A percentile compares a stretch with the other conserved stretches of the same genome.
phyloP scores from a whole-genome alignment of 2,113 vertebrate genomes.

The Damaliscus lunatus region DNA sequence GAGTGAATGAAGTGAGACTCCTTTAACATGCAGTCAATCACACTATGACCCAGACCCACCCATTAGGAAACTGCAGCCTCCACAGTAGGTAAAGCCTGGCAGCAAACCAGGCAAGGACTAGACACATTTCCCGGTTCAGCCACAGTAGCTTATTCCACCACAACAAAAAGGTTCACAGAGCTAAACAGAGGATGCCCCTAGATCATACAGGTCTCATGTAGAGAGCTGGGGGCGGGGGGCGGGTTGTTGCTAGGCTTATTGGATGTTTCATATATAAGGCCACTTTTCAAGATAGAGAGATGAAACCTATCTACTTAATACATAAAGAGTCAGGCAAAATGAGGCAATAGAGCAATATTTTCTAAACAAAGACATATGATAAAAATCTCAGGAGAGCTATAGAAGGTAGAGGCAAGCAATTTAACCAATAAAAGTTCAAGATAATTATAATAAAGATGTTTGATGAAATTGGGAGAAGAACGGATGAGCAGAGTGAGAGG shows the following conservation, averaged over 20 bases:
- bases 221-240: not conserved
- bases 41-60: not conserved
- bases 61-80: not conserved
- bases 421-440: not conserved
- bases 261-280: not conserved
- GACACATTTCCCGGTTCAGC: not conserved
- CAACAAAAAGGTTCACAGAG: not conserved
- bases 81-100: not conserved
- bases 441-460: not conserved
- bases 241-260: no score
- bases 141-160: not conserved
- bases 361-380: not conserved
- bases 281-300: not conserved
- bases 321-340: not conserved
- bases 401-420: not conserved
- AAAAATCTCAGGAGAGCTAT: not conserved
- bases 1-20: not conserved
- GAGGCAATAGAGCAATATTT: not conserved
- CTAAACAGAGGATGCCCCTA: not conserved
- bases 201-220: not conserved
- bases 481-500: not conserved
- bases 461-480: not conserved
- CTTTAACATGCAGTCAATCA: not conserved
- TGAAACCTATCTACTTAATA: not conserved
- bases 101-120: not conserved